These are phyloP conservation scores for Pygoscelis antarcticus DNA, from an alignment of 2,113 vertebrate species.

Conservation along the genomic window DNA sequence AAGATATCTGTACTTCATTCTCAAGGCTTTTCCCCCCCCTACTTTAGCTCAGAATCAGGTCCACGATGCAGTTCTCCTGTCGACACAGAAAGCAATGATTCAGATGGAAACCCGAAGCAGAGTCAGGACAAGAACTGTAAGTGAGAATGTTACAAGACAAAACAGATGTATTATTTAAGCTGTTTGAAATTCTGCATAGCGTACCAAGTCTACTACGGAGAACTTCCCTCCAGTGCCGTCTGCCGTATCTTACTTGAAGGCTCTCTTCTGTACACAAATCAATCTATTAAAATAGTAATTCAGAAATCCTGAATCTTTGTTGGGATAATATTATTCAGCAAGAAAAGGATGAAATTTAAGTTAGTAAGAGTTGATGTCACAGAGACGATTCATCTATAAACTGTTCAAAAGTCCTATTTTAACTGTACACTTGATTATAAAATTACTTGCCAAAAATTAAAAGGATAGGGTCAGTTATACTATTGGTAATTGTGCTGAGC, in stretches of 20 bases:
- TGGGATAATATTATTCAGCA: not conserved
- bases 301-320: not conserved
- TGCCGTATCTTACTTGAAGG: rapidly evolving
- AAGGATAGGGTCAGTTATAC: not conserved
- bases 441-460: not conserved
- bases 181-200: not conserved
- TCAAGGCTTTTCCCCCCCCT: not conserved
- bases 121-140: conserved; percentile 71
- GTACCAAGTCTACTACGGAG: rapidly evolving
- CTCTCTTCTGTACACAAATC: rapidly evolving
- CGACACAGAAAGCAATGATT: conserved; percentile 64
- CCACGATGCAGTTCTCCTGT: conserved; percentile 89
- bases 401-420: not conserved
- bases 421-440: not conserved
- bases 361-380: not conserved
- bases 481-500: rapidly evolving
- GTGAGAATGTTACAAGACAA: not conserved
- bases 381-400: not conserved
- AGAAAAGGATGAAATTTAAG: not conserved
- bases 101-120: conserved; percentile 67
- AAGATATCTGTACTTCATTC: not conserved
- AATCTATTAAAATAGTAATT: rapidly evolving
- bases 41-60: conserved; percentile 81
- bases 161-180: not conserved
- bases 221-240: rapidly evolving